Evolutionary conservation across 2,797 vertebrate species (phyloP), one percentile per base, ranked within the genome.

Genomic region (Ctenopoma multispine): DNA sequence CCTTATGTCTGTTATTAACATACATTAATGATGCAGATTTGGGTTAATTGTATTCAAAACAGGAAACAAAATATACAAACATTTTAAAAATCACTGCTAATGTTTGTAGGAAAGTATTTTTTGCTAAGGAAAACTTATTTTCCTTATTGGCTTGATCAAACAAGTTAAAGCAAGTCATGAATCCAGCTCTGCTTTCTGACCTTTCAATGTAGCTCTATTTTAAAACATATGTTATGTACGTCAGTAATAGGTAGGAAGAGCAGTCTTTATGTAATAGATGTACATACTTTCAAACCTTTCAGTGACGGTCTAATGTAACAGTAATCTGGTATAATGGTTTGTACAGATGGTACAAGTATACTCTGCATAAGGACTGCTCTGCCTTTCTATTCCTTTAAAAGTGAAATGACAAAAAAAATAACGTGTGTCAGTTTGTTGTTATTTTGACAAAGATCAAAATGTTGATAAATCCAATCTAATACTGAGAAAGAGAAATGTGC

Each of bases 361-460:
- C 64, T n/a, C n/a, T 63, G 38, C 63, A 72, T 59, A 67, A 55
- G 46, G 48, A 54, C 47, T 18, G 18, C 18, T 43, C 36, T 36
- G 53, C 11, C 53, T 1, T 8, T 55, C 13, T 40, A 8, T 15
- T 56, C 47, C 5, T 27, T 38, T 13, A 13, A 38, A 38, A 38
- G 36, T 38, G 0, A 12, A 6, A 38, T 38, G 31, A n/a, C n/a
- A n/a, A n/a, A n/a, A n/a, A n/a, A n/a, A n/a, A n/a, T n/a, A n/a
- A n/a, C n/a, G n/a, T n/a, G n/a, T n/a, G n/a, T n/a, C n/a, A n/a
- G n/a, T n/a, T n/a, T n/a, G n/a, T n/a, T n/a, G n/a, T n/a, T 13
- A 29, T 41, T 44, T 15, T n/a, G 8, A 63, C 17, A 74, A 11
- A 50, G 12, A 20, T 21, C 3, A 34, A 18, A 67, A 34, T 43